phyloP scores from a whole-genome alignment of 2,113 vertebrate genomes.

The Condylura cristata region DNA sequence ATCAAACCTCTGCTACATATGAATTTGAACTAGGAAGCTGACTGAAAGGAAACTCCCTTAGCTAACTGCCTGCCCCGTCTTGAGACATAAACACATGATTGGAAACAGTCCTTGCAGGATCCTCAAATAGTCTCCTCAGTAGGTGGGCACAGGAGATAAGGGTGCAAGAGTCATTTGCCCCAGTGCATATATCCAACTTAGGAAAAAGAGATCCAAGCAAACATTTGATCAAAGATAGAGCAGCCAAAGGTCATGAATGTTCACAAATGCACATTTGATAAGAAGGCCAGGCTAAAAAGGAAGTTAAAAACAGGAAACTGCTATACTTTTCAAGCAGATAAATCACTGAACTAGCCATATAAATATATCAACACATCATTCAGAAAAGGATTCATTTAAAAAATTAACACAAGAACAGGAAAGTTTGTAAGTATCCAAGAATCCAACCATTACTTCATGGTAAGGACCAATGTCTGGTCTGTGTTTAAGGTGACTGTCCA shows the following conservation, averaged over 20 bases:
- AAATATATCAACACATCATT: not conserved
- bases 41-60: not conserved
- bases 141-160: not conserved
- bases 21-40: not conserved
- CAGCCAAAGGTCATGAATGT: not conserved
- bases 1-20: not conserved
- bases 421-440: not conserved
- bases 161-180: accelerated
- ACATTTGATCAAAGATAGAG: not conserved
- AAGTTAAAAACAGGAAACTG: not conserved
- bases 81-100: not conserved
- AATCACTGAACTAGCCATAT: not conserved
- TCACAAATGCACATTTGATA: not conserved
- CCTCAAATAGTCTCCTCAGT: not conserved
- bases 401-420: not conserved
- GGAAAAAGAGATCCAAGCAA: not conserved
- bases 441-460: not conserved
- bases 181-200: not conserved
- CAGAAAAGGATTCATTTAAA: not conserved
- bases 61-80: not conserved
- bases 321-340: not conserved
- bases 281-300: not conserved
- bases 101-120: not conserved
- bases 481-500: not conserved
- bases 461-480: not conserved